Conservation (phyloP, 2,888 invertebrate genomes). For the Dendrolimus houi region DNA sequence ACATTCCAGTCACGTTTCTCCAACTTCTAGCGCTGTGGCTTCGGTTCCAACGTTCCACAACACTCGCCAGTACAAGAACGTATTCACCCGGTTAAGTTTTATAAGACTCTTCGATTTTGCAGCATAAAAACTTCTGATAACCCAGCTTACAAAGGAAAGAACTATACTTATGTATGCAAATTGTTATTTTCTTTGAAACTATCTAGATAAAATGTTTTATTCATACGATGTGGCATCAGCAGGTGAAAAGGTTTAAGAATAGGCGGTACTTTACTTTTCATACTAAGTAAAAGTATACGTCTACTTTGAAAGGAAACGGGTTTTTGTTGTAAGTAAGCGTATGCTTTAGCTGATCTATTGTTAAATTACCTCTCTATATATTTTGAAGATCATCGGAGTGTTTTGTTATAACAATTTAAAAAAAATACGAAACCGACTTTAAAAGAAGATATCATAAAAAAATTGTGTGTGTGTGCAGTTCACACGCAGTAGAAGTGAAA, state of each 20-base stretch:
- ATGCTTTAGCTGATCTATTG: too few species aligned
- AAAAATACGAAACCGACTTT: neutral
- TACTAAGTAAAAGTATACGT: neutral
- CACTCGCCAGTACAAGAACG: slow-evolving; percentile 25
- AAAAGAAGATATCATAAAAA: neutral
- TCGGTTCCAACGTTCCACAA: slow-evolving; percentile 21
- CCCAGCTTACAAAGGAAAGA: slow-evolving; percentile 26
- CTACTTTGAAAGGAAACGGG: neutral
- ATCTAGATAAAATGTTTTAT: slow-evolving; percentile 23
- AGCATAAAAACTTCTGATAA: slow-evolving; percentile 20
- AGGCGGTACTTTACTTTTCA: neutral
- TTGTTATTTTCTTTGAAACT: slow-evolving; percentile 25
- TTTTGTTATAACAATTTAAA: neutral
- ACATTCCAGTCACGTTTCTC: slow-evolving; percentile 25
- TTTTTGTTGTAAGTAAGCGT: neutral
- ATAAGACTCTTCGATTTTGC: slow-evolving; percentile 19
- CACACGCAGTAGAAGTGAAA: too few species aligned
- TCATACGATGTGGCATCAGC: slow-evolving; percentile 15
- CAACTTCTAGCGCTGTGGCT: slow-evolving; percentile 23
- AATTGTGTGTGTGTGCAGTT: too few species aligned
- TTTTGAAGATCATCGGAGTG: neutral
- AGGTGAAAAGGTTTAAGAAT: slow-evolving; percentile 9
- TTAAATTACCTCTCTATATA: too few species aligned
- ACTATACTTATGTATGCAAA: slow-evolving; percentile 29
- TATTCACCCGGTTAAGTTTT: slow-evolving; percentile 11